These are phyloP conservation scores for Orchesellides sinensis DNA, from an alignment of 2,888 invertebrate genomes.

Conservation along the genomic window DNA sequence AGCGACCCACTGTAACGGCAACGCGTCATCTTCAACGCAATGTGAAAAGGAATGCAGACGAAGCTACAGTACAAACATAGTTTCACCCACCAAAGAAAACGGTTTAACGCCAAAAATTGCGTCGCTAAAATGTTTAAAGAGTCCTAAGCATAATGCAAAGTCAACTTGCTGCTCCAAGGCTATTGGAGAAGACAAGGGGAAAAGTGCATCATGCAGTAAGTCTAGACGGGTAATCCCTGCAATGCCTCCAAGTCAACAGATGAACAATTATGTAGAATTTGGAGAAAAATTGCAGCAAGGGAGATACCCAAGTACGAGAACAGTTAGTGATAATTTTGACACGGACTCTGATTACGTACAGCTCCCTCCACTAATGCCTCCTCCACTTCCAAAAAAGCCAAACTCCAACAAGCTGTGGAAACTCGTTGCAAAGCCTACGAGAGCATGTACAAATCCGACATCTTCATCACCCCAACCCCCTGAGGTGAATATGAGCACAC, in stretches of 20 bases:
- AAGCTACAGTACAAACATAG: slow-evolving; percentile 66
- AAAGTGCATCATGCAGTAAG: slow-evolving; percentile 7
- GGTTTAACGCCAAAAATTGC: slow-evolving; percentile 73
- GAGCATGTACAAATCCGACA: slow-evolving; percentile 46
- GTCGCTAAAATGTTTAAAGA: slow-evolving; percentile 72
- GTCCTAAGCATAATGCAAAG: slow-evolving; percentile 53
- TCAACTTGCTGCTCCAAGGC: slow-evolving; percentile 62
- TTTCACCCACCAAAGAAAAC: slow-evolving; percentile 65
- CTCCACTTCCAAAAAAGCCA: slow-evolving; percentile 67
- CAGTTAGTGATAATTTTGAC: slow-evolving; percentile 90
- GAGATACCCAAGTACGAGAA: slow-evolving; percentile 72
- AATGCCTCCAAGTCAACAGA: slow-evolving; percentile 50
- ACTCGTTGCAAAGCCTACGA: slow-evolving; percentile 65
- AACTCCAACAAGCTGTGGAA: slow-evolving; percentile 73
- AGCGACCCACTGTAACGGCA: too few relatives aligned
- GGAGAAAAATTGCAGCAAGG: slow-evolving; percentile 73
- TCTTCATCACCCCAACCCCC: slow-evolving; percentile 50
- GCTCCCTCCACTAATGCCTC: slow-evolving; percentile 77
- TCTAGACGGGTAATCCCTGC: slow-evolving; percentile 42
- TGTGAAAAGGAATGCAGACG: slow-evolving; percentile 65
- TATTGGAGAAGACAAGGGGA: slow-evolving; percentile 45
- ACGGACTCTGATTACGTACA: slow-evolving; percentile 95
- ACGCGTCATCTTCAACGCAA: slow-evolving; percentile 1
- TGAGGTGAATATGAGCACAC: slow-evolving; percentile 67
- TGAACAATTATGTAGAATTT: slow-evolving; percentile 72